These are phyloP conservation scores for Phataginus tetradactyla DNA, from an alignment of 2,797 vertebrate genomes.

Conservation along the genomic window DNA sequence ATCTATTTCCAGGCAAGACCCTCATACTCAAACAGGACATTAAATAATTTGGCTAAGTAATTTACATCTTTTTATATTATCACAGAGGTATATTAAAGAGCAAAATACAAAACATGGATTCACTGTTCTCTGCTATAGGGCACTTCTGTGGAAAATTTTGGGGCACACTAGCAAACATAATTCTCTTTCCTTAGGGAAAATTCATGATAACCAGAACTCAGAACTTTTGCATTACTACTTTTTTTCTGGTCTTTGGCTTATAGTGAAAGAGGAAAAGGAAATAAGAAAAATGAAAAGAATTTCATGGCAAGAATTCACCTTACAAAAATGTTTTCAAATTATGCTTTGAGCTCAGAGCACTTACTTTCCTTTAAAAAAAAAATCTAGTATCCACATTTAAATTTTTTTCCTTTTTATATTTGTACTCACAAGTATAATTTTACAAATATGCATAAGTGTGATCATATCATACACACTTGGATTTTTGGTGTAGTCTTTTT, in stretches of 20 bases:
- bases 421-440: constrained; percentile 48
- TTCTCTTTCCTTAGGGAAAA: constrained; percentile 52
- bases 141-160: constrained; percentile 56
- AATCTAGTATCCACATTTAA: constrained; percentile 55
- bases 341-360: constrained; percentile 51
- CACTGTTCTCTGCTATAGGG: constrained; percentile 37
- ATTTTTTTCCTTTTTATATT: constrained; percentile 47
- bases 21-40: constrained; percentile 25
- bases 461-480: constrained; percentile 28
- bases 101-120: constrained; percentile 51
- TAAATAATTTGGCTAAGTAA: constrained; percentile 50
- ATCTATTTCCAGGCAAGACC: constrained; percentile 24
- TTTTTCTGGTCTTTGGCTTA: constrained; percentile 55
- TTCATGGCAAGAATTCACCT: constrained; percentile 56
- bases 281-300: constrained; percentile 71
- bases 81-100: constrained; percentile 32
- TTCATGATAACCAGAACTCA: constrained; percentile 54
- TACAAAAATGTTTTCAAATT: constrained; percentile 72
- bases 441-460: constrained; percentile 38
- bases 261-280: constrained; percentile 63
- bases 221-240: constrained; percentile 54
- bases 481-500: constrained; percentile 34
- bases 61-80: constrained; percentile 39
- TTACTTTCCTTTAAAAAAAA: constrained; percentile 43
- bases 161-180: constrained; percentile 42